Evolutionary conservation across 2,797 vertebrate genomes (phyloP).

Genomic region (Petrocephalus schoutedeni): DNA sequence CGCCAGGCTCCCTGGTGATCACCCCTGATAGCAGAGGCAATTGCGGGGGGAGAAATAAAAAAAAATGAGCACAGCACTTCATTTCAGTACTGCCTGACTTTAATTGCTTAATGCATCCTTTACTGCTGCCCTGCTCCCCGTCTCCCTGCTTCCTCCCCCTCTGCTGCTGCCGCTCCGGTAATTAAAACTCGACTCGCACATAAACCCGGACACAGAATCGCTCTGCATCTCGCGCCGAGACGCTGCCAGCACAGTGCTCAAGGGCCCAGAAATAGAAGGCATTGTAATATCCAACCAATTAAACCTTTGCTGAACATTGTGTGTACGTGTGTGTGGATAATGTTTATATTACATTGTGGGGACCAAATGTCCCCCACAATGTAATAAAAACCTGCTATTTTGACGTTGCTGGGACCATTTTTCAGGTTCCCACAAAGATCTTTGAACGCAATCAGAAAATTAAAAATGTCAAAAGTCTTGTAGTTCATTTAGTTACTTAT

Average conservation of each 20-base stretch:
- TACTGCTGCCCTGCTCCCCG: conserved; percentile 46
- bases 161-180: conserved; percentile 45
- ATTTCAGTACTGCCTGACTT: conserved; percentile 68
- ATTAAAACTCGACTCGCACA: conserved; percentile 49
- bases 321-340: background rate
- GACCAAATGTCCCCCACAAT: too few species aligned
- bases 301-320: background rate
- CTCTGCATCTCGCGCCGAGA: background rate
- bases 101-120: conserved; percentile 79
- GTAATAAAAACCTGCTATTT: too few species aligned
- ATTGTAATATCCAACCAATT: background rate
- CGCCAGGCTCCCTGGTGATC: conserved; percentile 67
- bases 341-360: too few species aligned
- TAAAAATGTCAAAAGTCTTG: too few species aligned
- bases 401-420: too few species aligned
- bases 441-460: too few species aligned
- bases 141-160: conserved; percentile 43
- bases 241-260: background rate
- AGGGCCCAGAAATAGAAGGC: conserved; percentile 3
- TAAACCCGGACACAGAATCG: conserved; percentile 34
- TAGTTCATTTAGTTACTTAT: too few species aligned
- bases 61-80: conserved; percentile 66
- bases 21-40: conserved; percentile 75
- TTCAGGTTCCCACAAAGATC: too few species aligned
- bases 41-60: conserved; percentile 52